Conservation (phyloP, 2,113 vertebrate genomes). For the Sturnus vulgaris region DNA sequence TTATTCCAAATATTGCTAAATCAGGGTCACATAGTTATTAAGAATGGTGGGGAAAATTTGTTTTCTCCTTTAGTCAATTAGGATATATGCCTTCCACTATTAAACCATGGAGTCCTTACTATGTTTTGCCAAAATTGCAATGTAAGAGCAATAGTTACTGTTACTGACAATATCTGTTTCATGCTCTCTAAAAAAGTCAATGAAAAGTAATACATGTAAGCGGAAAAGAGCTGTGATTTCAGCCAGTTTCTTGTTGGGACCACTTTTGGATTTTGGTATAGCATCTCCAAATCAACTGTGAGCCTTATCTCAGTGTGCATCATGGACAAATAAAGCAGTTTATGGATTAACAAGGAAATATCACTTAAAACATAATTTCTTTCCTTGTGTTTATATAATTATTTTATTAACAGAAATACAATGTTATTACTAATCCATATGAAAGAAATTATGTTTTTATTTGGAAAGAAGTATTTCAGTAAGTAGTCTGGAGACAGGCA, state of each 20-base stretch:
- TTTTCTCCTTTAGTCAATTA: background rate
- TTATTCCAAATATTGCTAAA: background rate
- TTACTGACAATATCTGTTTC: background rate
- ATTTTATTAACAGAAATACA: background rate
- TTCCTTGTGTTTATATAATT: background rate
- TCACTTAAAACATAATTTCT: background rate
- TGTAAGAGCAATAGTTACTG: background rate
- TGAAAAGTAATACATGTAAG: background rate
- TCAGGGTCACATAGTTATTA: background rate
- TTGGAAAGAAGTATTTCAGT: background rate
- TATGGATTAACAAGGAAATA: background rate
- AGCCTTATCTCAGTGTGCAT: background rate
- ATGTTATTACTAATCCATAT: background rate
- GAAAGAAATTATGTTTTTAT: background rate
- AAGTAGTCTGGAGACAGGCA: background rate
- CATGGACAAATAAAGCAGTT: background rate
- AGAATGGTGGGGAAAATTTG: background rate
- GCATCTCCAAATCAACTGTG: background rate
- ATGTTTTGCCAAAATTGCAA: background rate
- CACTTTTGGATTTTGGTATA: background rate
- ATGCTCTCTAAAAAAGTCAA: background rate
- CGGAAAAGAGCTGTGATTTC: background rate
- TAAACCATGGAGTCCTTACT: background rate
- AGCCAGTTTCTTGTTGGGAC: background rate
- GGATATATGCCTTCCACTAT: background rate